These are phyloP conservation scores for Euura lappo DNA, from an alignment of 1,140 invertebrate genomes.

Conservation along the genomic window DNA sequence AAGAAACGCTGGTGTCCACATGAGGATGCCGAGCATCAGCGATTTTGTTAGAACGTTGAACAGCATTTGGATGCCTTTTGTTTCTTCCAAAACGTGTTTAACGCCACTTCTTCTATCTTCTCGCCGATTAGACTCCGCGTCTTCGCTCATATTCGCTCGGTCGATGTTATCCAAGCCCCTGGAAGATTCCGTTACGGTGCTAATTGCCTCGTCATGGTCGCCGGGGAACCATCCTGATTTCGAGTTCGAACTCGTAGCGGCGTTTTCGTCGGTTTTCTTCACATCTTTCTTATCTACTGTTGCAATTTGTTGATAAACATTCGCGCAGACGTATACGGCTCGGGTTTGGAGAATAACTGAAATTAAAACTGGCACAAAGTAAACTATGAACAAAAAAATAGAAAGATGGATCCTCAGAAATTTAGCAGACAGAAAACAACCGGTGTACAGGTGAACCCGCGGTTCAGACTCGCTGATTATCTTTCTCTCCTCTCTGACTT, in stretches of 20 bases:
- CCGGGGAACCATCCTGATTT: conserved; percentile 18
- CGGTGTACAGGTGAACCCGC: conserved; percentile 17
- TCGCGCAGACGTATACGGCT: conserved; percentile 21
- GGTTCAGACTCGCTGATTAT: neutral
- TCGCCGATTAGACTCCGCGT: neutral
- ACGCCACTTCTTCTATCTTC: neutral
- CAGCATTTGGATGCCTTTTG: conserved; percentile 11
- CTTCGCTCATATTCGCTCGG: neutral
- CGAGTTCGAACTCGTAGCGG: neutral
- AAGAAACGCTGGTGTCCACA: conserved; percentile 43
- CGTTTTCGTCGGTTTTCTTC: neutral
- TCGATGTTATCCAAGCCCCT: neutral
- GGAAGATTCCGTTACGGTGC: neutral
- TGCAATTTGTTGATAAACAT: conserved; percentile 10
- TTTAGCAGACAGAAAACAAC: conserved; percentile 36
- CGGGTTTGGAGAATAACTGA: conserved; percentile 33
- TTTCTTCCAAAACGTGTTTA: neutral
- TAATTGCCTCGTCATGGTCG: neutral
- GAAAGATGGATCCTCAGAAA: conserved; percentile 40
- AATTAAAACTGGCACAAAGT: conserved; percentile 39
- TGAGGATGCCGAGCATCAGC: conserved; percentile 29
- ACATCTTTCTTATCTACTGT: neutral
- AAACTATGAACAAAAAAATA: conserved; percentile 35
- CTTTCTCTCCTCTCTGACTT: neutral
- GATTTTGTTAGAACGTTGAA: conserved; percentile 25